These are phyloP conservation scores for Grallaria varia DNA, from an alignment of 2,113 vertebrate species.

Conservation along the genomic window DNA sequence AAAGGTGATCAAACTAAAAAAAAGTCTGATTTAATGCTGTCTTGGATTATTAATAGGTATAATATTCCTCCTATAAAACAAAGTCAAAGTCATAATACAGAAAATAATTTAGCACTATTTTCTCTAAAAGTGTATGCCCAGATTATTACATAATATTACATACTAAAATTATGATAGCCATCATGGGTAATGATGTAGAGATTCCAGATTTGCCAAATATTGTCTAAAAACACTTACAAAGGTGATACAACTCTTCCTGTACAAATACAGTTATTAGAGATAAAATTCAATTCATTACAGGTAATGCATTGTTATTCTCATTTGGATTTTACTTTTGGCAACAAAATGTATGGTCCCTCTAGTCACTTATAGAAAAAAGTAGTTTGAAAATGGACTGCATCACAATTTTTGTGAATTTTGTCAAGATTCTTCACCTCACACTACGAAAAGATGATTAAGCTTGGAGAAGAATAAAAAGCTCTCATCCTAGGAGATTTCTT, in stretches of 20 bases:
- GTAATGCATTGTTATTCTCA: not conserved
- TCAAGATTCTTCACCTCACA: not conserved
- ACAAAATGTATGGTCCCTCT: not conserved
- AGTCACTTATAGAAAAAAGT: not conserved
- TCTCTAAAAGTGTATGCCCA: not conserved
- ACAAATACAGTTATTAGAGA: not conserved
- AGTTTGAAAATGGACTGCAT: not conserved
- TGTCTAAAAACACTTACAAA: not conserved
- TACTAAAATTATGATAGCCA: not conserved
- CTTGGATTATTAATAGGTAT: not conserved
- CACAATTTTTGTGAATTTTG: not conserved
- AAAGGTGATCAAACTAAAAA: not conserved
- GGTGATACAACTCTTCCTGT: not conserved
- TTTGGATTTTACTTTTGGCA: not conserved
- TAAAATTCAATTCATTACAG: not conserved
- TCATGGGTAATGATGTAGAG: not conserved
- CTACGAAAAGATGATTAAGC: not conserved
- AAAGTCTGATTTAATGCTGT: not conserved
- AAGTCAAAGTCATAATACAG: not conserved
- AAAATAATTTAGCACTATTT: not conserved
- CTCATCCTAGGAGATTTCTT: not conserved
- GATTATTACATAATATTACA: not conserved
- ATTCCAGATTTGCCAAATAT: not conserved
- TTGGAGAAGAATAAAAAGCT: not conserved
- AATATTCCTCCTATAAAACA: not conserved